Evolutionary conservation across 2,113 vertebrate genomes (phyloP), one percentile per base, ranked within the genome.

Genomic region (Drymodes brunneopygia): DNA sequence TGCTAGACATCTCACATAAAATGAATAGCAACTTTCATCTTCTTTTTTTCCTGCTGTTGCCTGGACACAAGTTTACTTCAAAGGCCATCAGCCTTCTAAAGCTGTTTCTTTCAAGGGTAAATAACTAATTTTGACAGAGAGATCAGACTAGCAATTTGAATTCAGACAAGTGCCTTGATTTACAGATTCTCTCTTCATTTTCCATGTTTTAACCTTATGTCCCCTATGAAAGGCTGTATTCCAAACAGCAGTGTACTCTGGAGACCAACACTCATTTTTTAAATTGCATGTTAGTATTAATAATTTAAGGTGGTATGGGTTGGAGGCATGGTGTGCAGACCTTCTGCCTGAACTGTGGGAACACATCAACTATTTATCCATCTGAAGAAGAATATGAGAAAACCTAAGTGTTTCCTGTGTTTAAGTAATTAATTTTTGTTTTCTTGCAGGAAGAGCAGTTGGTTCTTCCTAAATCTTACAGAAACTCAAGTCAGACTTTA

Each of bases 261-360:
- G 85, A 78, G 87, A 87, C 44, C 24, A 81, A 66, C 60, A 62
- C n/a, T 93, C 20, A 45, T 78, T 93, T 97, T 94, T 90, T 8
- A 69, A 94, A 92, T 86, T 93, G 79, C 95, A 14, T 95, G 69
- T 94, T 93, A 61, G 64, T 85, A 86, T 97, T 92, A 96, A 97
- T 96, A 89, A 94, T 97, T 94, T 47, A 95, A 60, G 44, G 65
- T 66, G 53, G 27, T 64, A 51, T 87, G 80, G 51, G 58, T 70
- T 94, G 82, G 61, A 92, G 75, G 58, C 78, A 86, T 86, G 91
- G 77, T 86, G 60, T 77, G 58, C 35, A 84, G 88, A 38, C 64
- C 66, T 95, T 88, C 77, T 82, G 42, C 60, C 50, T 83, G 64
- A 94, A 84, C 42, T 78, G 47, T 80, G 48, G 56, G 54, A 85